Conservation (phyloP, 2,113 vertebrate species). For the Lucifuga dentata region DNA sequence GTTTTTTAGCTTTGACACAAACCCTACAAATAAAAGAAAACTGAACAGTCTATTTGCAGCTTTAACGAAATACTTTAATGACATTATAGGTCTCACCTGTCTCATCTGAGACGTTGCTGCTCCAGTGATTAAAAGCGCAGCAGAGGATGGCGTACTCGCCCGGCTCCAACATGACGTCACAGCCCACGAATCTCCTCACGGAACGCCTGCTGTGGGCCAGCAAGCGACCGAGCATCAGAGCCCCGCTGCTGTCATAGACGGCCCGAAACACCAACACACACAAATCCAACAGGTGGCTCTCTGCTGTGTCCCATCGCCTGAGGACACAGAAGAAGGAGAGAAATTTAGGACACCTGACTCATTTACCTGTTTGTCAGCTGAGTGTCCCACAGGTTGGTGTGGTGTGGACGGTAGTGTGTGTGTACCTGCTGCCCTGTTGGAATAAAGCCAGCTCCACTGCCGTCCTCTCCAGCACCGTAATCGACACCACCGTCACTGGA, state of each 20-base stretch:
- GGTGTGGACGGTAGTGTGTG: too few species aligned
- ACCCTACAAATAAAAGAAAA: too few species aligned
- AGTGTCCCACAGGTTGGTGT: too few species aligned
- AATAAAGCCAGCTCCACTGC: slow-evolving; percentile 92
- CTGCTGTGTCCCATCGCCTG: slow-evolving; percentile 89
- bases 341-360: background rate
- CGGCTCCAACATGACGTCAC: slow-evolving; percentile 93
- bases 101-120: slow-evolving; percentile 24
- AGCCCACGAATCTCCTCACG: slow-evolving; percentile 94
- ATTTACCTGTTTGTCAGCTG: too few species aligned
- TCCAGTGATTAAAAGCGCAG: slow-evolving; percentile 97
- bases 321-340: background rate
- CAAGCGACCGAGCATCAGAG: slow-evolving; percentile 88
- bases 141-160: slow-evolving; percentile 94
- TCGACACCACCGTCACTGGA: slow-evolving; percentile 86
- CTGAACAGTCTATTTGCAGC: too few species aligned
- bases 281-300: slow-evolving; percentile 92
- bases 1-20: too few species aligned
- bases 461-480: slow-evolving; percentile 91
- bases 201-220: slow-evolving; percentile 94
- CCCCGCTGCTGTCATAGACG: slow-evolving; percentile 84
- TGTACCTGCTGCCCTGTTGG: slow-evolving; percentile 94
- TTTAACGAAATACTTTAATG: too few species aligned
- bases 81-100: too few species aligned
- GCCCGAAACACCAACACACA: slow-evolving; percentile 95